A percentile compares a stretch with the other conserved stretches of the same genome.
phyloP scores from a whole-genome alignment of 2,888 invertebrate species.

The Papilio protenor region DNA sequence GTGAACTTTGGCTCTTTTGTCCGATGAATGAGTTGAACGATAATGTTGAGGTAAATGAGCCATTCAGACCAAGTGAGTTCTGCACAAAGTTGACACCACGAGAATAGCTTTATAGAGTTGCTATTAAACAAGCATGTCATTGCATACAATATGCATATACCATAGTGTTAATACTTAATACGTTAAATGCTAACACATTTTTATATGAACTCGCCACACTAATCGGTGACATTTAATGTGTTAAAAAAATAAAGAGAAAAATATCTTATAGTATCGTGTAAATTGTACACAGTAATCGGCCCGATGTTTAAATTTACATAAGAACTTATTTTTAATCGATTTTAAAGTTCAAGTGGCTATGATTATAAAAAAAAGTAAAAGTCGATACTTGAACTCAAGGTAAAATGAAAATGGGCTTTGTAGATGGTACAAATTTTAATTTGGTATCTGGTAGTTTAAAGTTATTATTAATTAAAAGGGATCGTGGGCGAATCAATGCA shows the following conservation, averaged over 20 bases:
- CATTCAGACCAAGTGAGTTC: slow-evolving; percentile 15
- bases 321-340: slow-evolving; percentile 4
- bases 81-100: slow-evolving; percentile 11
- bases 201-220: background rate
- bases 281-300: background rate
- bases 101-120: slow-evolving; percentile 16
- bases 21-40: slow-evolving; percentile 2
- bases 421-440: background rate
- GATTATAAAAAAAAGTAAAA: background rate
- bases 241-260: background rate
- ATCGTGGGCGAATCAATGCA: slow-evolving; percentile 26
- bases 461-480: slow-evolving; percentile 11
- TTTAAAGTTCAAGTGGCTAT: slow-evolving; percentile 3
- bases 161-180: background rate
- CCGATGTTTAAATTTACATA: background rate
- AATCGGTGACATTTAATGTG: background rate
- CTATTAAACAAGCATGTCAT: slow-evolving; percentile 8
- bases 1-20: slow-evolving; percentile 14
- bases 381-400: background rate
- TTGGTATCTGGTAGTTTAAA: background rate
- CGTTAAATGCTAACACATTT: background rate
- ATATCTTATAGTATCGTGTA: background rate
- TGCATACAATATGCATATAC: slow-evolving; percentile 17
- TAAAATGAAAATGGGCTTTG: background rate
- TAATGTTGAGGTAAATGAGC: slow-evolving; percentile 30